These are phyloP conservation scores for Crotalus horridus DNA, from an alignment of 2,113 vertebrate species.

Conservation along the genomic window DNA sequence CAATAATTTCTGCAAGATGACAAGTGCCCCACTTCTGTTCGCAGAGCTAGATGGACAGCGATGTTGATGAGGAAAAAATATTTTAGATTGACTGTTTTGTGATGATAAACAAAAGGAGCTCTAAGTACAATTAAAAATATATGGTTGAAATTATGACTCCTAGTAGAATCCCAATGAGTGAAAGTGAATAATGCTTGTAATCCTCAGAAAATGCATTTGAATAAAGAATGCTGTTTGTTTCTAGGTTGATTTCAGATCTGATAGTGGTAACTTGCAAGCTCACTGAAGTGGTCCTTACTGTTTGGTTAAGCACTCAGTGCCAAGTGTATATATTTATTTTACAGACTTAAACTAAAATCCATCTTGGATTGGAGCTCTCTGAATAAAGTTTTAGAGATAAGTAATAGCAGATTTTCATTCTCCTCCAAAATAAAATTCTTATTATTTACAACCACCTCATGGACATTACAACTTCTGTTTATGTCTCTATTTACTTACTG, in stretches of 20 bases:
- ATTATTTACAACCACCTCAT: neutral
- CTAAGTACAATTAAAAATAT: neutral
- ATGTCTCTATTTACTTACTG: neutral
- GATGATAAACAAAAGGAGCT: neutral
- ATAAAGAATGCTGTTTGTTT: neutral
- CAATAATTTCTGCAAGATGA: neutral
- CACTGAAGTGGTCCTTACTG: neutral
- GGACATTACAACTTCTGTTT: neutral
- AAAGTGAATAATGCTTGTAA: neutral
- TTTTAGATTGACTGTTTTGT: neutral
- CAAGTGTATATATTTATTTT: slow-evolving; percentile 12
- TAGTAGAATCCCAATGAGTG: neutral
- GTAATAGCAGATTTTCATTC: slow-evolving; percentile 8
- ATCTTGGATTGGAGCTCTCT: neutral
- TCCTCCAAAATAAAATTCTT: neutral
- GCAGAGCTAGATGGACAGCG: neutral
- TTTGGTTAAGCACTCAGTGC: neutral
- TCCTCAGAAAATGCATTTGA: neutral
- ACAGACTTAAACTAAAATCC: neutral
- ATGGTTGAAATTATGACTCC: neutral
- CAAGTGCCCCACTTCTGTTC: neutral
- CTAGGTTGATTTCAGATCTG: neutral
- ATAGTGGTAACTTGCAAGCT: neutral
- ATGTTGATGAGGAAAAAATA: neutral
- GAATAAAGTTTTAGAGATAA: slow-evolving; percentile 42